phyloP scores from a whole-genome alignment of 2,888 invertebrate genomes.

The Drosophila borealis region DNA sequence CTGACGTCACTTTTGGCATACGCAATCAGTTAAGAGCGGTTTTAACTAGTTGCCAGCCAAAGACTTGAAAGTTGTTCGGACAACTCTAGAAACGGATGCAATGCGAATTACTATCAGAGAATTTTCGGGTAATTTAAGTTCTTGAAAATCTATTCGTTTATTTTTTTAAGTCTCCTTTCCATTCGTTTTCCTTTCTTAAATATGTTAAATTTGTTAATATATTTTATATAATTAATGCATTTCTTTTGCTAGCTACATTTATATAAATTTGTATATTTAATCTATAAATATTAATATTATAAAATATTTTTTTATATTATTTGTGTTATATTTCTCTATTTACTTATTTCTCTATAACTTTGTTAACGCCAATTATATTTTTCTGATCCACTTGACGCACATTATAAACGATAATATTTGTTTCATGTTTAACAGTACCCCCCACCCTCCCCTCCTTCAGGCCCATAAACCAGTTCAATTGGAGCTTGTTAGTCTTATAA shows the following conservation, averaged over 20 bases:
- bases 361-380: neutral
- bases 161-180: no score
- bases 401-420: neutral
- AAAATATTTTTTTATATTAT: neutral
- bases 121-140: no score
- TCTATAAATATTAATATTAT: no score
- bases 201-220: no score
- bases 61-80: slow-evolving; percentile 20
- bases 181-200: no score
- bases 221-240: no score
- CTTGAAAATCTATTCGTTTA: no score
- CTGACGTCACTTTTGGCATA: slow-evolving; percentile 40
- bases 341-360: no score
- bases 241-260: no score
- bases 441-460: neutral
- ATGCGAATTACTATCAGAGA: neutral
- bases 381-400: neutral
- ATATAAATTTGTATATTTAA: no score
- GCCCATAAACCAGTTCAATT: slow-evolving; percentile 37
- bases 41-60: slow-evolving; percentile 28
- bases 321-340: no score
- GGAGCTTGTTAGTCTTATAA: slow-evolving; percentile 3
- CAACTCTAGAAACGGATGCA: slow-evolving; percentile 1
- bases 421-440: neutral
- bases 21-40: slow-evolving; percentile 20